Conservation (phyloP, 2,113 vertebrate genomes). For the Labeo catla region DNA sequence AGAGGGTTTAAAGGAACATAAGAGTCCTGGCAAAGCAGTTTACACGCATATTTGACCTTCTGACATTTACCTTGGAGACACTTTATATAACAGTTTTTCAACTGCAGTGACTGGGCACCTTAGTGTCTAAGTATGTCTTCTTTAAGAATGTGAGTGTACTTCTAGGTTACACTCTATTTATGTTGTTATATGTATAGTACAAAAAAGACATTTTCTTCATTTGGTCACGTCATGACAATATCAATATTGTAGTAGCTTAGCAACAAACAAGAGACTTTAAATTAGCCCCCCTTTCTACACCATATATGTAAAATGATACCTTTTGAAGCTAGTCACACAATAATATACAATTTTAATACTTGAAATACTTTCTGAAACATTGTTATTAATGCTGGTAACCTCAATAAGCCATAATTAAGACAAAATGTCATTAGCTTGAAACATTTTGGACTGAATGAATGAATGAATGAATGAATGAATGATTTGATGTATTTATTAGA, state of each 20-base stretch:
- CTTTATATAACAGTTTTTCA: constrained; percentile 45
- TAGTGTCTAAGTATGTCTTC: neutral
- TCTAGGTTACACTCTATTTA: neutral
- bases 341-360: neutral
- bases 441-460: no score
- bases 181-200: neutral
- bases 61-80: constrained; percentile 9
- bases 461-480: no score
- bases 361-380: neutral
- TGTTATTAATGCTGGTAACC: neutral
- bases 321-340: neutral
- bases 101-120: neutral
- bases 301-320: neutral
- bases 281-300: neutral
- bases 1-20: neutral
- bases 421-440: no score
- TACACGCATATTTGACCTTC: neutral
- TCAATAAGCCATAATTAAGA: no score
- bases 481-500: no score
- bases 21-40: neutral
- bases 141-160: neutral
- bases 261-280: neutral
- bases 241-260: rapidly evolving
- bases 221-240: neutral
- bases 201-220: neutral